Evolutionary conservation across 2,113 vertebrate genomes (phyloP).

Genomic region (Numenius arquata): DNA sequence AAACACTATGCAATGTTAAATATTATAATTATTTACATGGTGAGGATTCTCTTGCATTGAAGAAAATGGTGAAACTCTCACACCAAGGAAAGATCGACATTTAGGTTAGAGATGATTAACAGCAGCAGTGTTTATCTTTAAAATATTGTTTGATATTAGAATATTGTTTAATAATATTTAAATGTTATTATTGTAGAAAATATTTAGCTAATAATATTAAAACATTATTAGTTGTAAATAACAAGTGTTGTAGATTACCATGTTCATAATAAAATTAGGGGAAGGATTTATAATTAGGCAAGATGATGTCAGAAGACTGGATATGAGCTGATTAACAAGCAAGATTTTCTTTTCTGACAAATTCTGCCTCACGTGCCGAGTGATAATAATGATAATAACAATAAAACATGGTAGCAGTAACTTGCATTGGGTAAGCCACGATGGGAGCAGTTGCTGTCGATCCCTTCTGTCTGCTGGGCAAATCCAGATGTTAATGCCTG

Average conservation of each 20-base stretch:
- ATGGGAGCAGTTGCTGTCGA: no score
- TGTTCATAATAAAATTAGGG: fast-evolving
- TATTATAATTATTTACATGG: neutral
- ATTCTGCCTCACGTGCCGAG: neutral
- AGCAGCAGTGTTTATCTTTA: neutral
- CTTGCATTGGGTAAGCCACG: no score
- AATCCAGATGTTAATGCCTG: no score
- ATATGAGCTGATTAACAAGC: neutral
- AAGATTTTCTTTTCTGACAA: neutral
- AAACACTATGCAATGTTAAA: neutral
- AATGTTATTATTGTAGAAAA: neutral
- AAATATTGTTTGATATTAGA: neutral
- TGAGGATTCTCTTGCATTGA: neutral
- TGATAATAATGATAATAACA: neutral
- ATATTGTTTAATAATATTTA: neutral
- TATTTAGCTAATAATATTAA: neutral
- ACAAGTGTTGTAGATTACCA: no score
- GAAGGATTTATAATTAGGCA: neutral
- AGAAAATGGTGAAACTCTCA: neutral
- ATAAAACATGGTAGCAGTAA: fast-evolving
- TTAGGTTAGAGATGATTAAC: neutral
- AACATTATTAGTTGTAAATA: neutral
- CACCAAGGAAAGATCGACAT: neutral
- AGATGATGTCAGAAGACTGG: neutral
- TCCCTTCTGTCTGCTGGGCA: neutral